Percentiles rank a stretch among this genome's conserved stretches.
Conservation (phyloP, 2,113 vertebrate species). For the Daubentonia madagascariensis region DNA sequence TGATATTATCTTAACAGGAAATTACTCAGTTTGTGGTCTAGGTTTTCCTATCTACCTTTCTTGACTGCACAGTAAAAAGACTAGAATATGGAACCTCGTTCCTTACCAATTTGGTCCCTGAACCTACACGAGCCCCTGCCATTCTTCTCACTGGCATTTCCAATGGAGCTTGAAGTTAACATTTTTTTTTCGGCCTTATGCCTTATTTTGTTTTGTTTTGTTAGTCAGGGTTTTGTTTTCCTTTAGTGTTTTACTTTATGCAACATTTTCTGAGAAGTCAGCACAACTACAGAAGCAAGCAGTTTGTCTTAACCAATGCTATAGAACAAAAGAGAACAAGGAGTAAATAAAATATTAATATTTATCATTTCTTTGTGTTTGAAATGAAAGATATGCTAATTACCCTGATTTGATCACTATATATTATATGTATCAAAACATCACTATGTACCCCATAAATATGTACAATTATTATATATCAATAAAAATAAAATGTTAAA, state of each 20-base stretch:
- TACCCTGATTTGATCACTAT: not conserved
- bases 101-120: not conserved
- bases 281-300: conserved; percentile 30
- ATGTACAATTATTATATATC: not conserved
- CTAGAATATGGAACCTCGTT: not conserved
- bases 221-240: conserved; percentile 41
- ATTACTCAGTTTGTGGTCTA: not conserved
- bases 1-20: not conserved
- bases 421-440: not conserved
- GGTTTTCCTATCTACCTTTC: not conserved
- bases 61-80: not conserved
- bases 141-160: conserved; percentile 60
- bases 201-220: conserved; percentile 31
- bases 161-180: conserved; percentile 58
- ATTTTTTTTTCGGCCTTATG: not conserved
- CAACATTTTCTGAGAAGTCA: conserved; percentile 41
- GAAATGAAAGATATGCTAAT: not conserved
- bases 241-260: conserved; percentile 43
- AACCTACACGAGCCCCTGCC: not conserved
- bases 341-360: conserved; percentile 46
- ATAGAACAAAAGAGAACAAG: conserved; percentile 54
- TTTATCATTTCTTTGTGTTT: not conserved
- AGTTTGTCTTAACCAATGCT: conserved; percentile 58
- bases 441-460: not conserved
- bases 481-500: conserved; percentile 30